Evolutionary conservation across 2,797 vertebrate genomes (phyloP), one percentile per base, ranked within the genome.

Genomic region (Melanogrammus aeglefinus): DNA sequence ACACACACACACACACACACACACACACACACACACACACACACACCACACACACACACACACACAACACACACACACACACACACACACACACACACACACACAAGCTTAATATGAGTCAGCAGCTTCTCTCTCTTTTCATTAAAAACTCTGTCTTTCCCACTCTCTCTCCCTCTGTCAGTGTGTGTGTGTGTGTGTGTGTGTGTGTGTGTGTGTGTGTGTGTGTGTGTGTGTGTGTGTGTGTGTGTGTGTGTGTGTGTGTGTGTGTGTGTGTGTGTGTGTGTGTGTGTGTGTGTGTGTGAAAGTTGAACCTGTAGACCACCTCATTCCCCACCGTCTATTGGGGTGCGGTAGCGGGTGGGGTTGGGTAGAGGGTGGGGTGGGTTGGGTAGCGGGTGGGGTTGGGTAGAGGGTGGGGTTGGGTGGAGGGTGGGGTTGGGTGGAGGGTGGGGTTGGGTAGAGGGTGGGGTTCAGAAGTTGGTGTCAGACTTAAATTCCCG

Each of bases 11-110:
- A 31, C 10, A 75, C 51, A 63, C 44, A 16, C 44, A 47, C 44
- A 47, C 39, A 75, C 27, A 14, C 39, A 35, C 7, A 47, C 74
- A 29, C n/a, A 39, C 72, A 72, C 29, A 72, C 70, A 72, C 29
- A 72, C 70, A 12, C 24, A 72, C 70, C 35, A 73, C 72, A 73
- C 72, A 38, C 33, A 73, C 72, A 38, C 21, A 73, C 35, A 73
- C 35, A 73, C 72, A 73, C 35, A 73, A 73, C 35, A 73, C 72
- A 73, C 72, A 38, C 33, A 73, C 72, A 38, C 21, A 73, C 35
- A 73, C 35, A 73, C 72, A 73, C 35, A 73, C 35, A 73, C 44
- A 47, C 14, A 47, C 51, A 57, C 51, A 21, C 21, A n/a, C 51
- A 63, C 51, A 63, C 51, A 63, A 1, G 1, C 51, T 24, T 63